A percentile compares a stretch with the other conserved stretches of the same genome.
phyloP scores from a whole-genome alignment of 2,888 invertebrate species.

The Drosophila mettleri region DNA sequence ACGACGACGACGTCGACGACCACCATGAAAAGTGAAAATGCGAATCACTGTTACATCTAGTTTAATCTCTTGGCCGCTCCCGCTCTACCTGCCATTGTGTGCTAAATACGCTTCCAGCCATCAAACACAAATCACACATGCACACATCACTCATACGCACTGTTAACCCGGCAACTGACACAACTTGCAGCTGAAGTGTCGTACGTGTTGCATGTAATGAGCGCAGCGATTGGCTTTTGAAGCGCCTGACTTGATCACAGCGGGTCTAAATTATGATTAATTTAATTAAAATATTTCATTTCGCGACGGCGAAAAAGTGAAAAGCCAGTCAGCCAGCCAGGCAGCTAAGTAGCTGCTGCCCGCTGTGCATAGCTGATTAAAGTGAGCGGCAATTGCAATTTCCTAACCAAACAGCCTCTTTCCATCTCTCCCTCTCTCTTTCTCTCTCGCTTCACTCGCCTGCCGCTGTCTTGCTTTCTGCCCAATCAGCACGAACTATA shows the following conservation, averaged over 20 bases:
- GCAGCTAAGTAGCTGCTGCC: slow-evolving; percentile 20
- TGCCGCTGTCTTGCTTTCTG: slow-evolving; percentile 12
- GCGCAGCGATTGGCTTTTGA: slow-evolving; percentile 44
- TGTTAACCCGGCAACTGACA: slow-evolving; percentile 55
- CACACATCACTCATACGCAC: slow-evolving; percentile 76
- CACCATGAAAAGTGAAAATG: slow-evolving; percentile 66
- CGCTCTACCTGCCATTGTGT: slow-evolving; percentile 65
- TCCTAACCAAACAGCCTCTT: slow-evolving; percentile 21
- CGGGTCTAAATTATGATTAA: slow-evolving; percentile 60
- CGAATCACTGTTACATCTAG: slow-evolving; percentile 62
- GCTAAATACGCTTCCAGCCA: slow-evolving; percentile 74
- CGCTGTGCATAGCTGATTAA: slow-evolving; percentile 47
- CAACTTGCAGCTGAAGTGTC: slow-evolving; percentile 17
- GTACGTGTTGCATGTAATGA: slow-evolving; percentile 37
- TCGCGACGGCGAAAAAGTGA: slow-evolving; percentile 35
- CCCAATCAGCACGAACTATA: slow-evolving; percentile 86
- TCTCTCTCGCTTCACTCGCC: background rate
- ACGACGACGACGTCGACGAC: slow-evolving; percentile 11
- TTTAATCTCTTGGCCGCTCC: slow-evolving; percentile 14
- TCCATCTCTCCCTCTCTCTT: slow-evolving; percentile 2
- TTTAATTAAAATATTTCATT: slow-evolving; percentile 64
- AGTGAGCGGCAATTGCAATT: slow-evolving; percentile 45
- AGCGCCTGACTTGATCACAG: slow-evolving; percentile 42
- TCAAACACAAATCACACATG: slow-evolving; percentile 32
- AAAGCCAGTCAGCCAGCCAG: slow-evolving; percentile 21